Evolutionary conservation across 53 echinoderm and acorn worm genomes (phyloP).

Genomic region (Echinometra lucunter): DNA sequence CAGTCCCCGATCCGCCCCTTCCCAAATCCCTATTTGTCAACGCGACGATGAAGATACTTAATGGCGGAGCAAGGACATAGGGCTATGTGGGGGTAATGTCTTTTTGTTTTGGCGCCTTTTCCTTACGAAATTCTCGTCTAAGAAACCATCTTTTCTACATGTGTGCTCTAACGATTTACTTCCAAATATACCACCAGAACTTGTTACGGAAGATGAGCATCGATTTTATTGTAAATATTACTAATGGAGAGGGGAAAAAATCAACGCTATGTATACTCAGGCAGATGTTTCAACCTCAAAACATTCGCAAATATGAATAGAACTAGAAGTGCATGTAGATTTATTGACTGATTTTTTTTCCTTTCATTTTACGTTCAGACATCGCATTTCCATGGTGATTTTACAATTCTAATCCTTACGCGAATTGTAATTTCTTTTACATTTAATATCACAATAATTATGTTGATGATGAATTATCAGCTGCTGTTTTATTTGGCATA

Average conservation of each 20-base stretch:
- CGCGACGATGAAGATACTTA: background rate
- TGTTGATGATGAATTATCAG: too few relatives aligned
- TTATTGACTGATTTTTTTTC: background rate
- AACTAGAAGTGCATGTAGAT: background rate
- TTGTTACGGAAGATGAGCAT: slow-evolving; percentile 7
- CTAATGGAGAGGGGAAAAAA: background rate
- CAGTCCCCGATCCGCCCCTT: background rate
- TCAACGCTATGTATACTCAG: background rate
- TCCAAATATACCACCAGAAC: background rate
- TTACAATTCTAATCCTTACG: too few relatives aligned
- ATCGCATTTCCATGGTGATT: background rate
- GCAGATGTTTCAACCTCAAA: background rate
- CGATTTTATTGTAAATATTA: background rate
- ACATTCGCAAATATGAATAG: background rate
- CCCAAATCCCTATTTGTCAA: background rate
- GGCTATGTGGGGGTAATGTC: background rate
- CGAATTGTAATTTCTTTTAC: too few relatives aligned
- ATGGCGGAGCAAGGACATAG: background rate
- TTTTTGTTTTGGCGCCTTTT: background rate
- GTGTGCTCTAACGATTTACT: background rate
- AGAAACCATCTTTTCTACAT: background rate
- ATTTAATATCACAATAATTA: too few relatives aligned
- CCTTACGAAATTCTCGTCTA: background rate
- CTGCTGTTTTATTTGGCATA: too few relatives aligned
- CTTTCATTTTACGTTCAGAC: background rate